phyloP scores from a whole-genome alignment of 35 echinoderm and acorn worm genomes.

The Lytechinus pictus region DNA sequence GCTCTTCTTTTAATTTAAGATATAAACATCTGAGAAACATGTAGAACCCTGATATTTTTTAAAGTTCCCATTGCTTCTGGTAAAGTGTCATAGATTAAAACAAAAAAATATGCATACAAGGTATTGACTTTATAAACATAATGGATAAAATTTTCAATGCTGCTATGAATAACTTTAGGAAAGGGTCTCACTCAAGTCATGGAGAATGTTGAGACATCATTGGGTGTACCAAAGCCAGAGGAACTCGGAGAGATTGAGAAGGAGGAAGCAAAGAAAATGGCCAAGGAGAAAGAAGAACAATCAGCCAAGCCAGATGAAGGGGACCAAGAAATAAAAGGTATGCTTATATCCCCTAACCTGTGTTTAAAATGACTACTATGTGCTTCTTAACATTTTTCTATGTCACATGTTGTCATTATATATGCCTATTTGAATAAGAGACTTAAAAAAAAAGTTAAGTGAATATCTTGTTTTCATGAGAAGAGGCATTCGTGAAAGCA shows the following conservation, averaged over 20 bases:
- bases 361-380: background rate
- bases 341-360: background rate
- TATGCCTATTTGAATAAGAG: too few relatives aligned
- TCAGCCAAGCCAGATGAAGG: background rate
- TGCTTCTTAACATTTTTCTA: background rate
- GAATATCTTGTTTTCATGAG: too few relatives aligned
- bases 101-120: background rate
- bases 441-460: too few relatives aligned
- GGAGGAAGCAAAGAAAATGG: background rate
- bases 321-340: background rate
- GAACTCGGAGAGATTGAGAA: conserved; percentile 57
- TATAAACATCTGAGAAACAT: too few relatives aligned
- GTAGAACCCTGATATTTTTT: too few relatives aligned
- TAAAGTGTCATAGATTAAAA: background rate
- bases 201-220: conserved; percentile 83
- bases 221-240: conserved; percentile 88
- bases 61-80: background rate
- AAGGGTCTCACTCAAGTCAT: conserved; percentile 76
- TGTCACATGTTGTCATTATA: background rate
- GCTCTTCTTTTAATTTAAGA: background rate
- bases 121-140: background rate
- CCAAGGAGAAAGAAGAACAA: conserved; percentile 28
- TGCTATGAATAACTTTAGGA: conserved; percentile 52
- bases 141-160: background rate
- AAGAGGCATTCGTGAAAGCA: too few relatives aligned